Evolutionary conservation across 2,113 vertebrate species (phyloP), one percentile per base, ranked within the genome.

Genomic region (Crypturellus undulatus): DNA sequence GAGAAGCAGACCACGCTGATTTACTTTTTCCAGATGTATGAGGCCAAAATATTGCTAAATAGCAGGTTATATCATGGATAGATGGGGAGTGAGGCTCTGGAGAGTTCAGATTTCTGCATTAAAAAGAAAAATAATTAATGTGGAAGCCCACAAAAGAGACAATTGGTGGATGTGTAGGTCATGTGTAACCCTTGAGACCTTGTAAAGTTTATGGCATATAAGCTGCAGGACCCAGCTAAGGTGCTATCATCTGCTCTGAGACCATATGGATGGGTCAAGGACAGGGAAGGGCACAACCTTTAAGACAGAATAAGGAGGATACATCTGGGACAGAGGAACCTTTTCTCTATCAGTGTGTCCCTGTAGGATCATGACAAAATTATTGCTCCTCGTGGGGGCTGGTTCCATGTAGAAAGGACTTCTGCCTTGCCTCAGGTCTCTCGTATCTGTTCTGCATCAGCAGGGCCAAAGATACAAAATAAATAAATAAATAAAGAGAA

Each of bases 21-120:
- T 96, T 82, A 73, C 42, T 64, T 38, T 67, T 82, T 71, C 56
- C 30, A 36, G 54, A n/a, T 52, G 14, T 56, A 81, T 6, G 77
- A 71, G 79, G 77, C 91, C 83, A 47, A 81, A 21, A 86, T 42
- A 52, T 81, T 86, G n/a, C 77, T 96, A 94, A 96, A 95, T 89
- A 3, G 47, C 13, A 21, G 82, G 82, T 92, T 93, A 76, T 60
- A 89, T 16, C 51, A 56, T 65, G 26, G 65, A 18, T 78, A 42
- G 77, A 10, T 43, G 83, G 36, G 54, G 40, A 79, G 21, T 6
- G 45, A 75, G 81, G 42, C 10, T 58, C 32, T 26, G 69, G 49
- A 24, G 30, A 26, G 6, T 69, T 75, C 28, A 24, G 19, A 45
- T 42, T 15, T 51, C 56, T 49, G n/a, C 28, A 6, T 2, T 10